Base-by-base conservation (phyloP, 2,797 vertebrate species). In the Manis pentadactyla region DNA sequence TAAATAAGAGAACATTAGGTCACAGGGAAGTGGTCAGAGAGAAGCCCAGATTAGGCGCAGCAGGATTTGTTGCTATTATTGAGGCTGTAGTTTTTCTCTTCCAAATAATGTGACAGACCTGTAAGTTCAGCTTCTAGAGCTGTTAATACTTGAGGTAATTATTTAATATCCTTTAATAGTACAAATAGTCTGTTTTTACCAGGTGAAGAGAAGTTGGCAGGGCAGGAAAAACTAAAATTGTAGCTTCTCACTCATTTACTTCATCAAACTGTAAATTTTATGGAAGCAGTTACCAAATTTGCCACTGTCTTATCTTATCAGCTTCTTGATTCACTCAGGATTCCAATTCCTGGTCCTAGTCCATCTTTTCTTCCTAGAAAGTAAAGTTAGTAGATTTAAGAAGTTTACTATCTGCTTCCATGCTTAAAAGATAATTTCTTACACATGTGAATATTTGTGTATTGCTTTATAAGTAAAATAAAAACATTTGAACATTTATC, bases 331-430 rank as follows among this genome's bases (percentile, higher is more conserved):
- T 93, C 73, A 68, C 59, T 85, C 31, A 73, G 29, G 17, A 68
- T 90, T 94, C 87, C 39, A 12, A n/a, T 84, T 93, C 93, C 64
- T 92, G n/a, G 27, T 87, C 18, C 64, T 93, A 29, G 34, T 71
- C 42, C 91, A 0, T 69, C 42, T 96, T 81, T 89, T 18, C 61
- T 87, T 89, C 39, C 17, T 77, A 71, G 59, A 94, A 71, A 84
- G 15, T 66, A 13, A 64, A 75, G 17, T 92, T 93, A 55, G 29
- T 89, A 78, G 34, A 83, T 84, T 94, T 11, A 97, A 68, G 39
- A 66, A 90, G n/a, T 17, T 87, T 92, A 46, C 19, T 74, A 25
- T 95, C 75, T 94, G 69, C 86, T 90, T 81, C n/a, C 11, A 51
- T 23, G 53, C 85, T 95, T 68, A 71, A 94, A 92, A 87, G 51